Percentiles rank a stretch among this genome's conserved stretches.
phyloP scores from a whole-genome alignment of 2,888 invertebrate genomes.

The Philonicus albiceps region DNA sequence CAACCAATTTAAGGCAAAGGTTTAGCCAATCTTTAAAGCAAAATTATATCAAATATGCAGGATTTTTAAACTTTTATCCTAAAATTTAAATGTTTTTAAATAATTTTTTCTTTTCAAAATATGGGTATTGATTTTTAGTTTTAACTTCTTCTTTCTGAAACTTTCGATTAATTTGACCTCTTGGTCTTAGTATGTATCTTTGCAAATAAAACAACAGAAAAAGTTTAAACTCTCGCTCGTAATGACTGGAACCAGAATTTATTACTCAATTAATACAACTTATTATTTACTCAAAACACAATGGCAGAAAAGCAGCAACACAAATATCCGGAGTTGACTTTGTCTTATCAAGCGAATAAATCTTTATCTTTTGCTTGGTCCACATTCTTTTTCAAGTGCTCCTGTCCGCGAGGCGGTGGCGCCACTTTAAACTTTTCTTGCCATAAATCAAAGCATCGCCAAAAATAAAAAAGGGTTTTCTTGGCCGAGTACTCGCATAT shows the following conservation, averaged over 20 bases:
- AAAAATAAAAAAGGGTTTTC: neutral
- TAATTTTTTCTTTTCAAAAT: no score
- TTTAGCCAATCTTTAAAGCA: neutral
- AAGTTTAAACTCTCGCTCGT: neutral
- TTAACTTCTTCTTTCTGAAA: no score
- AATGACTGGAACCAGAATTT: neutral
- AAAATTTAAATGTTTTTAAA: no score
- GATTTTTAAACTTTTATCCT: no score
- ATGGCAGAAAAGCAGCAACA: neutral
- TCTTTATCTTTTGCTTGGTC: neutral
- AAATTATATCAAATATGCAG: no score
- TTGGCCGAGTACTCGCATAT: no score
- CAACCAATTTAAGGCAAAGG: neutral
- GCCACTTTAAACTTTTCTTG: slow-evolving; percentile 4
- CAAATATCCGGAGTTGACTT: neutral
- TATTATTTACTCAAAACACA: neutral
- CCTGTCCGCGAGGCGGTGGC: slow-evolving; percentile 6
- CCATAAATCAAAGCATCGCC: neutral
- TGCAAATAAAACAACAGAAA: neutral
- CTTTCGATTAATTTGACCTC: no score
- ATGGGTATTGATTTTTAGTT: no score
- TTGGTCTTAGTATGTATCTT: no score
- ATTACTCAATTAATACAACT: neutral
- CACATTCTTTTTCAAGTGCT: neutral
- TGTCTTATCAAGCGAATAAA: neutral